Base-by-base conservation (phyloP, 2,888 invertebrate genomes). In the Drosophila eohydei region DNA sequence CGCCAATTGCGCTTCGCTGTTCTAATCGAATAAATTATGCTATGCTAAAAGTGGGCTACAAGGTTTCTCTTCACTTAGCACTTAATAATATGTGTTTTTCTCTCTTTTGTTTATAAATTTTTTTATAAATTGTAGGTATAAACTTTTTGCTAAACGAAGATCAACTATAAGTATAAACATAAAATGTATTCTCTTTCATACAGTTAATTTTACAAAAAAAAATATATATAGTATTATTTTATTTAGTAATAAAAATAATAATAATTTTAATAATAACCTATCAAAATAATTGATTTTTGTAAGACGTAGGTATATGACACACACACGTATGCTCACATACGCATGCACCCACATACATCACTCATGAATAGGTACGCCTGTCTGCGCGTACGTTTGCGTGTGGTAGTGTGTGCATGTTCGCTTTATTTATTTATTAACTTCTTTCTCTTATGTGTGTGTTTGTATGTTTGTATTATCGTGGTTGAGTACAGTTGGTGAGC, bases 21-120 rank as follows among this genome's bases (percentile, higher is more conserved):
- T 74, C 44, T 68, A 74, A 77, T 81, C 76, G 70, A 88, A 81
- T 84, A 85, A 86, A 88, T 88, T 88, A 86, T 86, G 83, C 84
- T 85, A 85, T 82, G 73, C 82, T 88, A 71, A 80, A 84, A 78
- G 66, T 81, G 72, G 80, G 60, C 84, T 85, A 83, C 69, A 81
- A 55, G 69, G 62, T 62, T 70, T 57, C 57, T 78, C 63, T 59
- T 67, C 66, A 62, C 59, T 77, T 80, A 70, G 67, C 67, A 78
- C 65, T 78, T 64, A 60, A 56, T 63, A 60, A 58, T 73, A 56
- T 70, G 59, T 61, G 51, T 21, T 41, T 55, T 16, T 12, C 4
- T 21, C 30, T 44, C 14, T 4, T 14, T 38, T 38, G 3, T 26
- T 16, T 38, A 8, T 38, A 51, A 34, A 46, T 61, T 63, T 57